Percentiles rank a stretch among this genome's conserved stretches.
phyloP scores from a whole-genome alignment of 2,113 vertebrate genomes.

The Peromyscus maniculatus region DNA sequence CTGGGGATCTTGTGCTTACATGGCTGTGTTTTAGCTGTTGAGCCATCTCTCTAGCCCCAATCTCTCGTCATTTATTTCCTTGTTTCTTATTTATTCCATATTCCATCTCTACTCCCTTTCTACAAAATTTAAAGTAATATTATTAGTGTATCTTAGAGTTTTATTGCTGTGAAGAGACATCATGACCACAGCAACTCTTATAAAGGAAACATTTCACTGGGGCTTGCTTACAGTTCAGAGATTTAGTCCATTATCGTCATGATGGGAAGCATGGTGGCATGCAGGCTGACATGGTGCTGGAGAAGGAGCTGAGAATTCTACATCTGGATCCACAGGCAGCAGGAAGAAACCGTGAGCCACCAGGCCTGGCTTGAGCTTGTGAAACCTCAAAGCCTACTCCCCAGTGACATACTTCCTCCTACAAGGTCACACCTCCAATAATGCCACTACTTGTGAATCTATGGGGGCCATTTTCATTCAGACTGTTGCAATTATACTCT shows the following conservation, averaged over 20 bases:
- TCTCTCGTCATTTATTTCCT: background rate
- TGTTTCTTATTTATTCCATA: background rate
- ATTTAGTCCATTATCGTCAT: background rate
- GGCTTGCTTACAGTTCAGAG: background rate
- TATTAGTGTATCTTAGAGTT: background rate
- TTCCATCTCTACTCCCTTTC: fast-evolving
- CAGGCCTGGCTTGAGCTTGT: background rate
- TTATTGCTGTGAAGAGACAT: background rate
- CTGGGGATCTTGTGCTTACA: background rate
- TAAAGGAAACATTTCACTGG: background rate
- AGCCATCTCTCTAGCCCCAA: background rate
- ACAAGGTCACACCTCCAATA: background rate
- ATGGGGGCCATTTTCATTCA: background rate
- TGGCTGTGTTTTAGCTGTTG: background rate
- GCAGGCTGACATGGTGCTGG: background rate
- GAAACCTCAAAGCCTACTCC: background rate
- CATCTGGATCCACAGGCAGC: background rate
- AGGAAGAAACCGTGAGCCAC: background rate
- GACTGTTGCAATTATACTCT: background rate
- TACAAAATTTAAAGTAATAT: background rate
- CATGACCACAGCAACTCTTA: background rate
- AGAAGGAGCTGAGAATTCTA: background rate
- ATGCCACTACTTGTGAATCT: background rate
- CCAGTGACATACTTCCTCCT: background rate
- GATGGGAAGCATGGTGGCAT: background rate